Evolutionary conservation across 2,113 vertebrate species (phyloP).

Genomic region (Rhinogobius similis): DNA sequence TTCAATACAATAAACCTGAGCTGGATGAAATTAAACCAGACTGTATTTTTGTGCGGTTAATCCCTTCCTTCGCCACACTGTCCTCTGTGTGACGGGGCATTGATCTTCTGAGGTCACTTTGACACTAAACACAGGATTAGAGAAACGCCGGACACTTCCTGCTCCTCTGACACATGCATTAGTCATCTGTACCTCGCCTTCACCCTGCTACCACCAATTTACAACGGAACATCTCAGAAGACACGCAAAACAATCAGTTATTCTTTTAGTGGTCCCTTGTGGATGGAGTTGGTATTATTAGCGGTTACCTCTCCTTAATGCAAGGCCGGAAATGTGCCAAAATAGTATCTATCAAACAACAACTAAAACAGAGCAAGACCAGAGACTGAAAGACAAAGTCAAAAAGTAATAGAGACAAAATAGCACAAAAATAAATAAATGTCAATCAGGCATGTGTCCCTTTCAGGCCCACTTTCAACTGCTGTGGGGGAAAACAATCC

Average conservation of each 20-base stretch:
- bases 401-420: too few species aligned
- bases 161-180: constrained; percentile 7
- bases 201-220: background rate
- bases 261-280: background rate
- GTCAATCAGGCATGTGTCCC: too few species aligned
- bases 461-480: too few species aligned
- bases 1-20: too few species aligned
- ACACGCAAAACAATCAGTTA: background rate
- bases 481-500: too few species aligned
- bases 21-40: too few species aligned
- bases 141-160: background rate
- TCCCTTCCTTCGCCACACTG: background rate
- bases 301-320: too few species aligned
- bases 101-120: background rate
- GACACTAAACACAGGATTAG: constrained; percentile 1
- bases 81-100: background rate
- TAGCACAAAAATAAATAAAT: too few species aligned
- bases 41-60: background rate
- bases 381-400: too few species aligned
- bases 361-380: too few species aligned
- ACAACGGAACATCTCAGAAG: background rate
- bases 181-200: background rate
- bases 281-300: background rate
- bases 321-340: too few species aligned
- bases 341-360: too few species aligned